Evolutionary conservation across 2,113 vertebrate species (phyloP), one percentile per base, ranked within the genome.

Genomic region (Patagioenas fasciata): DNA sequence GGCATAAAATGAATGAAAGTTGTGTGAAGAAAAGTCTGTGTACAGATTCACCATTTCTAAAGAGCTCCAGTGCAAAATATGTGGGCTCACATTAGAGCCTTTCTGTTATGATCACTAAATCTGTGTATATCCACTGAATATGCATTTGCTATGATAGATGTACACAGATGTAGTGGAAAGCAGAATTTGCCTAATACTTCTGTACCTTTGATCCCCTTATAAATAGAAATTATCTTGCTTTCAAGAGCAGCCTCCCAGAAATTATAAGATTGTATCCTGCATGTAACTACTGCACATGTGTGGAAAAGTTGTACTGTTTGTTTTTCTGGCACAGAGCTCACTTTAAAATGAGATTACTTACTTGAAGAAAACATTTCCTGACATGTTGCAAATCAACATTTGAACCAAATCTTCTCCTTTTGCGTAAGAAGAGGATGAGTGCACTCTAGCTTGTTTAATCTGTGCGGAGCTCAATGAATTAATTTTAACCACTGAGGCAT

Each of bases 291-390:
- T 72, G 17, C 0, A 9, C 89, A 47, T 92, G 80, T 86, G 71
- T 71, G 80, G 93, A 89, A 85, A 97, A 97, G 89, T 97, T 97
- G 91, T 64, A 80, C 86, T 97, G 83, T 97, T 98, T 96, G 90
- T 95, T 97, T 97, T 97, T 96, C 95, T 98, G 97, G 94, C 91
- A 93, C 75, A 87, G 71, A 92, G 57, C 89, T 95, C 75, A 84
- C 61, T 97, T 96, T 95, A 96, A 98, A 97, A 97, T 95, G 83
- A 97, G 96, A 96, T 97, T 97, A 96, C 87, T 97, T 98, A 97
- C 97, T 96, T 96, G 96, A 97, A 97, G 96, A 97, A 97, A 98
- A 98, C 91, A 93, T 96, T 97, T 96, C 96, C 95, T 97, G 97
- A 97, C 96, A 77, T 96, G 94, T 80, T 97, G 89, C 96, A 93